phyloP scores from a whole-genome alignment of 1,140 invertebrate species.

The Zaprionus capensis region DNA sequence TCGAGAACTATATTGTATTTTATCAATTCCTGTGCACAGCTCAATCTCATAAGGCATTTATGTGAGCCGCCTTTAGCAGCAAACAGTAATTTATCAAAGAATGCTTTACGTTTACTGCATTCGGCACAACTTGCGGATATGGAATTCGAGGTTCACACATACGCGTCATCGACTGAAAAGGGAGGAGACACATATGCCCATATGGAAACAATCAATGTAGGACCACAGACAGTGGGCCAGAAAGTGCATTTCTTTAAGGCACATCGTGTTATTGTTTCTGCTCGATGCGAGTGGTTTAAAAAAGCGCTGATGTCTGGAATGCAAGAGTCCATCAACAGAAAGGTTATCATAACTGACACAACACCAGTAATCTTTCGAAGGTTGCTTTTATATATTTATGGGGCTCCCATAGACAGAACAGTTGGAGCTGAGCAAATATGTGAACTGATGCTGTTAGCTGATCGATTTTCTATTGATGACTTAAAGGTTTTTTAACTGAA shows the following conservation, averaged over 20 bases:
- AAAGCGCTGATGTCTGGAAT: conserved; percentile 89
- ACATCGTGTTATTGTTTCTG: conserved; percentile 88
- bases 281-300: conserved; percentile 89
- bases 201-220: not conserved
- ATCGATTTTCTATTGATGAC: conserved; percentile 84
- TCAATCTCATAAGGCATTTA: conserved; percentile 87
- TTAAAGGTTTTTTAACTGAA: conserved; percentile 59
- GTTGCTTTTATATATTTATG: conserved; percentile 88
- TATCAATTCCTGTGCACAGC: conserved; percentile 74
- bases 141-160: conserved; percentile 87
- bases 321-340: conserved; percentile 89
- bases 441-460: conserved; percentile 87
- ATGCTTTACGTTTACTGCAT: conserved; percentile 86
- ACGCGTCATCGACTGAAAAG: conserved; percentile 12
- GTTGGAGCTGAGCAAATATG: conserved; percentile 87
- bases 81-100: conserved; percentile 86
- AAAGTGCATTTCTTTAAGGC: conserved; percentile 85
- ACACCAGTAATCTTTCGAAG: conserved; percentile 87
- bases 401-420: conserved; percentile 85
- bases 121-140: conserved; percentile 86
- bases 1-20: not conserved
- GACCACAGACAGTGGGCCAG: not conserved
- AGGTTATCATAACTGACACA: conserved; percentile 89
- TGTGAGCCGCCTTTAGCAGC: conserved; percentile 86
- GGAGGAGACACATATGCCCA: not conserved